Percentiles rank a stretch among this genome's conserved stretches.
These are phyloP conservation scores for Stegodyphus mimosarum DNA, from an alignment of 1,140 invertebrate genomes.

Conservation along the genomic window DNA sequence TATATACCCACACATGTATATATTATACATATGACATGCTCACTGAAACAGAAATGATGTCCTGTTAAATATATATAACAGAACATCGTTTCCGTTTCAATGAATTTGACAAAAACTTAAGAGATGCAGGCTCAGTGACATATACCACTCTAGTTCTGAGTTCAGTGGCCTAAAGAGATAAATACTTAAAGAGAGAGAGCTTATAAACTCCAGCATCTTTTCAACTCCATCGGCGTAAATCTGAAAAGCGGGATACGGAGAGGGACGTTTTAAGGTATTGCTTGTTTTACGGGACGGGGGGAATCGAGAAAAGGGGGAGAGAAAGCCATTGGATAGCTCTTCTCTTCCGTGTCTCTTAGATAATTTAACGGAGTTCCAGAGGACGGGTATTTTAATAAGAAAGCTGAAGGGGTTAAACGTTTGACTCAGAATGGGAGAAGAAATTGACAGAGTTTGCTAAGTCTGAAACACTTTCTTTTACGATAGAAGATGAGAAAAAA, in stretches of 20 bases:
- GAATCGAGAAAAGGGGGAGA: not conserved
- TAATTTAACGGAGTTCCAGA: conserved; percentile 25
- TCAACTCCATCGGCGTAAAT: conserved; percentile 41
- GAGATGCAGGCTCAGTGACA: too few species aligned
- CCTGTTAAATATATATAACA: too few species aligned
- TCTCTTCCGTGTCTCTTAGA: not conserved
- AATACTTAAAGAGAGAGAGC: conserved; percentile 27
- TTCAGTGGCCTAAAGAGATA: not conserved
- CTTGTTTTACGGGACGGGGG: not conserved
- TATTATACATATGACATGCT: too few species aligned
- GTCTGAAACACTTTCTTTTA: too few species aligned
- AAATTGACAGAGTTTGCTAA: not conserved
- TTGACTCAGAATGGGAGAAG: not conserved
- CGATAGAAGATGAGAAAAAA: too few species aligned
- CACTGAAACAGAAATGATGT: too few species aligned
- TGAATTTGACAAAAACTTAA: too few species aligned
- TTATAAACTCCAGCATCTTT: conserved; percentile 9
- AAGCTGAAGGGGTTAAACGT: conserved; percentile 11
- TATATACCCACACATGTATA: too few species aligned
- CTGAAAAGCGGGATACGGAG: conserved; percentile 9
- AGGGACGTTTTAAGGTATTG: conserved; percentile 7
- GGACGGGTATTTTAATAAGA: conserved; percentile 34
- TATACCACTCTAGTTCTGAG: too few species aligned
- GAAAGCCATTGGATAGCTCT: conserved; percentile 5
- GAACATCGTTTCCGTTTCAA: too few species aligned